Evolutionary conservation across 1,140 invertebrate genomes (phyloP).

Genomic region (Laupala kohalensis): DNA sequence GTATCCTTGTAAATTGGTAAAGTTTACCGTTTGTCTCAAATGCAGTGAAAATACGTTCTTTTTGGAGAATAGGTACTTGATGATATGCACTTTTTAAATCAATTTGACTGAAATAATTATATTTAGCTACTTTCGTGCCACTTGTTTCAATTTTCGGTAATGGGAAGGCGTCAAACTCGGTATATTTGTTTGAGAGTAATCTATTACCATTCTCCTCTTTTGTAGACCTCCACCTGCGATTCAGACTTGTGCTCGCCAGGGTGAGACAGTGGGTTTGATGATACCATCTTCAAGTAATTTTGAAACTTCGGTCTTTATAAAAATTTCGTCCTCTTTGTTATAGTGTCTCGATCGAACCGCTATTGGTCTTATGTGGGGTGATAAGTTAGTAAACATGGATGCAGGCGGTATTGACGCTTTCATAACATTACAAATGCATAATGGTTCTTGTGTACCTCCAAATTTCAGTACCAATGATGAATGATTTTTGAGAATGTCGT

Average conservation of each 20-base stretch:
- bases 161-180: background rate
- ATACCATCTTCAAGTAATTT: constrained; percentile 1
- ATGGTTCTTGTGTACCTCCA: no score
- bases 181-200: background rate
- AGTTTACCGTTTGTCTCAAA: constrained; percentile 12
- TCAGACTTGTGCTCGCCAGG: constrained; percentile 10
- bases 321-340: background rate
- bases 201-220: constrained; percentile 10
- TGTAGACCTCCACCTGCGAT: background rate
- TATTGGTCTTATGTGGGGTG: no score
- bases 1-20: constrained; percentile 19
- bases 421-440: no score
- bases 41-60: constrained; percentile 7
- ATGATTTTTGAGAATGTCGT: no score
- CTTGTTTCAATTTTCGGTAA: constrained; percentile 7
- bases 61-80: constrained; percentile 6
- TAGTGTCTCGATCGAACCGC: no score
- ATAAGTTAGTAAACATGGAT: no score
- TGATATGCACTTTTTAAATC: constrained; percentile 7
- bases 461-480: no score
- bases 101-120: background rate
- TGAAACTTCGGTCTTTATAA: constrained; percentile 6
- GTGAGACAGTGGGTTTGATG: constrained; percentile 5
- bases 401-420: no score
- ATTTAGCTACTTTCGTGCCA: constrained; percentile 4